Evolutionary conservation across 1,140 invertebrate genomes (phyloP).

Genomic region (Laupala kohalensis): DNA sequence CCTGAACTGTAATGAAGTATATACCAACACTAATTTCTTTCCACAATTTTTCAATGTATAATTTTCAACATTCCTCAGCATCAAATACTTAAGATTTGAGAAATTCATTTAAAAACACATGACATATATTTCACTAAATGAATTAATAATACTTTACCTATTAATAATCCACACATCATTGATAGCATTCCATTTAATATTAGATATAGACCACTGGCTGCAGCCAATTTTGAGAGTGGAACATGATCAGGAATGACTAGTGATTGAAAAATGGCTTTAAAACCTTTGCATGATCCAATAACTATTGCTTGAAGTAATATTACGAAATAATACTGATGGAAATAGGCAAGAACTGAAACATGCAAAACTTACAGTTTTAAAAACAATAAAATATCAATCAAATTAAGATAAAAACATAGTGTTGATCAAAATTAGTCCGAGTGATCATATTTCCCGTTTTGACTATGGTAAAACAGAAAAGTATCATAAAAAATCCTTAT

Average conservation of each 20-base stretch:
- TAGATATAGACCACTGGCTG: conserved; percentile 45
- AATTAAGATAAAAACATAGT: too few relatives aligned
- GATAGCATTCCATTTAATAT: conserved; percentile 42
- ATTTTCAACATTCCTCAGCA: background rate
- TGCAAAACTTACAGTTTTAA: too few relatives aligned
- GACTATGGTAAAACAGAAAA: too few relatives aligned
- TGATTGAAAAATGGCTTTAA: conserved; percentile 50
- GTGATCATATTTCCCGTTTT: too few relatives aligned
- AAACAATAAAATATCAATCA: too few relatives aligned
- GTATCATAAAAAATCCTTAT: too few relatives aligned
- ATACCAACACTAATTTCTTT: too few relatives aligned
- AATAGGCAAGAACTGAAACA: conserved; percentile 12
- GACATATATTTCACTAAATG: too few relatives aligned
- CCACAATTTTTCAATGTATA: too few relatives aligned
- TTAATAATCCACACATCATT: conserved; percentile 40
- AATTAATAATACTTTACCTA: too few relatives aligned
- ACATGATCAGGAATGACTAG: conserved; percentile 51
- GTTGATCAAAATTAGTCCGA: too few relatives aligned
- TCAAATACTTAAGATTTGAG: background rate
- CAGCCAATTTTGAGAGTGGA: conserved; percentile 42
- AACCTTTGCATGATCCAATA: conserved; percentile 40
- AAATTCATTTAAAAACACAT: background rate
- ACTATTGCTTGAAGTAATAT: conserved; percentile 33
- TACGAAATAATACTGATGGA: conserved; percentile 20
- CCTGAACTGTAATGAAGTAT: too few relatives aligned